Evolutionary conservation across 53 echinoderm and acorn worm genomes (phyloP).

Genomic region (Zoroaster sp.): DNA sequence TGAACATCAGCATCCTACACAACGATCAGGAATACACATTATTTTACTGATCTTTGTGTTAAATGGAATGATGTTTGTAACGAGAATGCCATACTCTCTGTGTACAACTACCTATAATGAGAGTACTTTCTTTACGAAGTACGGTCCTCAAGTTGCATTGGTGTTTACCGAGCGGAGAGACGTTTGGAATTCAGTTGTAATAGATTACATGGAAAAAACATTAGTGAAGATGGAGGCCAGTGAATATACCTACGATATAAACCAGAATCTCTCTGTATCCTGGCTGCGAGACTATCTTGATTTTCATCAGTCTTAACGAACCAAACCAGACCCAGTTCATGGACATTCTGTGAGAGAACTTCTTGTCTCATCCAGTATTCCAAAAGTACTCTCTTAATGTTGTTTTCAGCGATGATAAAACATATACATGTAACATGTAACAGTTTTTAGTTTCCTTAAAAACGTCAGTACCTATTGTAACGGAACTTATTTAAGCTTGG

Average conservation of each 20-base stretch:
- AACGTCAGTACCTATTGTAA: too few relatives aligned
- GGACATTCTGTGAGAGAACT: constrained; percentile 28
- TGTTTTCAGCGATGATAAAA: constrained; percentile 51
- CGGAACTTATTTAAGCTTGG: constrained; percentile 72
- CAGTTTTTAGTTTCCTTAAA: too few relatives aligned
- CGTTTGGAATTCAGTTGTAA: constrained; percentile 45
- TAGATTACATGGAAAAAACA: constrained; percentile 27
- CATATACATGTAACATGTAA: too few relatives aligned
- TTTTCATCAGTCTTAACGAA: constrained; percentile 25
- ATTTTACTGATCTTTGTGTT: constrained; percentile 47
- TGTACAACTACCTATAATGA: neutral
- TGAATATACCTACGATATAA: constrained; percentile 35
- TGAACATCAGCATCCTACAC: neutral
- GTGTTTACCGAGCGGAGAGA: constrained; percentile 51
- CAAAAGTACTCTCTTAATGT: constrained; percentile 57
- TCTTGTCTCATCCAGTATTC: constrained; percentile 40
- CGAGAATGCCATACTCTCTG: constrained; percentile 22
- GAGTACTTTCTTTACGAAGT: constrained; percentile 11
- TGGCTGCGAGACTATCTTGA: constrained; percentile 62
- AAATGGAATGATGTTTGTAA: constrained; percentile 38
- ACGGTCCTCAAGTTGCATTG: constrained; percentile 50
- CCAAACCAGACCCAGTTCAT: constrained; percentile 48
- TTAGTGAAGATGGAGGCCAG: constrained; percentile 39
- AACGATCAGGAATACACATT: constrained; percentile 1
- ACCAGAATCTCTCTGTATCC: constrained; percentile 42